A percentile compares a stretch with the other conserved stretches of the same genome.
These are phyloP conservation scores for Tetraodon nigroviridis DNA, from an alignment of 2,113 vertebrate species.

Conservation along the genomic window DNA sequence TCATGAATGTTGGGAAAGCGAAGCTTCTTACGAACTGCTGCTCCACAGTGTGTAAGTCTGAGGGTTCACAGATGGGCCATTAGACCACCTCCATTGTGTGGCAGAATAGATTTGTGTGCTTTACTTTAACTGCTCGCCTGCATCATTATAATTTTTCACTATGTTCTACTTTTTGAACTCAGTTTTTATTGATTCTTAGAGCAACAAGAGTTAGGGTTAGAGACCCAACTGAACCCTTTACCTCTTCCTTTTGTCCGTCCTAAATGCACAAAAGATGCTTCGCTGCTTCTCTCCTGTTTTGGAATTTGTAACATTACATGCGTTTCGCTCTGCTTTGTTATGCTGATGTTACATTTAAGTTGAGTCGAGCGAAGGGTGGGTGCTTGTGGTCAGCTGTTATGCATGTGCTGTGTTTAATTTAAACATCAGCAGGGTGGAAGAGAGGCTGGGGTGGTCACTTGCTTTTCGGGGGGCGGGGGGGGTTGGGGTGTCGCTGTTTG, in stretches of 20 bases:
- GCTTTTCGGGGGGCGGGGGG: conserved; percentile 17
- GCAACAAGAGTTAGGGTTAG: neutral
- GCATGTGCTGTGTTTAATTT: conserved; percentile 33
- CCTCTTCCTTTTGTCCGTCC: conserved; percentile 15
- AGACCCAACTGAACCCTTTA: conserved; percentile 1
- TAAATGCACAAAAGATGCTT: conserved; percentile 26
- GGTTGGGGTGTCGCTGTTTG: conserved; percentile 46
- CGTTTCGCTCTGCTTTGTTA: neutral
- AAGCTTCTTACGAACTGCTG: conserved; percentile 7
- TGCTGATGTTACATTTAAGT: neutral
- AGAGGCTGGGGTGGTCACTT: conserved; percentile 43
- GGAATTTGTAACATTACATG: conserved; percentile 9
- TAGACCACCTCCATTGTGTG: conserved; percentile 24
- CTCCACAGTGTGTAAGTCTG: conserved; percentile 15
- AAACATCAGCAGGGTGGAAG: conserved; percentile 37
- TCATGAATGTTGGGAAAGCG: conserved; percentile 16
- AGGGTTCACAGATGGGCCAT: conserved; percentile 45
- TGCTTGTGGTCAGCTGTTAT: conserved; percentile 26
- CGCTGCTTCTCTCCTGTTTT: conserved; percentile 23
- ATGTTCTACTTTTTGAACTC: conserved; percentile 7
- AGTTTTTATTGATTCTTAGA: conserved; percentile 24
- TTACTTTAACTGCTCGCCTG: neutral
- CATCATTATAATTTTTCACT: neutral
- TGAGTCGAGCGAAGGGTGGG: neutral
- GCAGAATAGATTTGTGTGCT: neutral